Base-by-base conservation (phyloP, 35 echinoderm and acorn worm genomes). In the Apostichopus californicus region DNA sequence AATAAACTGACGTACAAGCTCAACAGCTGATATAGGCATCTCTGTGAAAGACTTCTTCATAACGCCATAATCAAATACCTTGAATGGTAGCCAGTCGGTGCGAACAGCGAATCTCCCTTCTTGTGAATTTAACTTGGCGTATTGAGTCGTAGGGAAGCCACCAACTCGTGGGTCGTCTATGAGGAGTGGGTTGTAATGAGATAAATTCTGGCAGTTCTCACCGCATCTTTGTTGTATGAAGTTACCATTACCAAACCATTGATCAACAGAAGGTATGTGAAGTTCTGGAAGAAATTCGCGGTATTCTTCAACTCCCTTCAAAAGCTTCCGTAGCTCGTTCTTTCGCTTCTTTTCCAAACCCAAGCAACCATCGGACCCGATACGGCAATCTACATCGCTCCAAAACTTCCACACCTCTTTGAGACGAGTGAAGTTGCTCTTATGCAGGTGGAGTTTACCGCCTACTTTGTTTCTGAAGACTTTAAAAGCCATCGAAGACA, bases 211-310 rank as follows among this genome's bases (percentile, higher is more conserved):
- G 3, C 14, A 5, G 8, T 61, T 8, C 8, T 61, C 58, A 12
- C 4, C 7, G 7, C 8, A 8, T 9, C 58, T 61, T 55, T 26
- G 82, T 8, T 17, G 22, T n/a, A 66, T 25, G 15, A 87, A 87
- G 18, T 87, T 87, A 9, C 86, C 86, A 24, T 87, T 28, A 5
- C 57, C 11, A 64, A 87, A 87, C 86, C 86, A 87, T 18, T 87
- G 86, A 71, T 87, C 86, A 46, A 87, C 58, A 11, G 86, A 87
- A 7, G 86, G 86, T 17, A 87, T 87, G n/a, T 87, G 86, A 66
- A 87, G 57, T 59, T 87, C 86, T 9, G 86, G 86, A 59, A 87
- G 86, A 61, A 87, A 87, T 46, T 87, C 86, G 5, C 86, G 55
- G 86, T 87, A 87, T 64, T 87, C 86, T 87, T 87, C 86, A 3